A percentile compares a stretch with the other conserved stretches of the same genome.
Conservation (phyloP, 2,113 vertebrate species). For the Tursiops truncatus region DNA sequence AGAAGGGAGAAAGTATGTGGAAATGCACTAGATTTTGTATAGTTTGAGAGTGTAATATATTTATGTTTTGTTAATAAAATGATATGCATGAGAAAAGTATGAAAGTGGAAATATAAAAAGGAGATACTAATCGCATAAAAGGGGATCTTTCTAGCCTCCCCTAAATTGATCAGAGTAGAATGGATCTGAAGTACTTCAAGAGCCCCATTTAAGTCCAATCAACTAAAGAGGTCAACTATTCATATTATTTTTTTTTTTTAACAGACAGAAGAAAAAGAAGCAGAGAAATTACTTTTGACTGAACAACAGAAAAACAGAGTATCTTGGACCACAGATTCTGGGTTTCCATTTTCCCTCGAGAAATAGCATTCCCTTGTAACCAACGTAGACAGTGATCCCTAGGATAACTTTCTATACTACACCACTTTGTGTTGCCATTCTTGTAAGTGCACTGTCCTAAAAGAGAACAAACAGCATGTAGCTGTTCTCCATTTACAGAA, state of each 20-base stretch:
- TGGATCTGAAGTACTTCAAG: not conserved
- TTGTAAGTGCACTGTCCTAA: not conserved
- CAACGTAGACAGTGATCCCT: accelerated
- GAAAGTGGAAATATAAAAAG: not conserved
- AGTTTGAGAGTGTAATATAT: not conserved
- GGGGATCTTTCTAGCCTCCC: not conserved
- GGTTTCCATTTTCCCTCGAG: not conserved
- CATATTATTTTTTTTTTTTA: not conserved
- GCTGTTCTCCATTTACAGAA: slow-evolving; percentile 52
- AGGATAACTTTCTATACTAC: not conserved
- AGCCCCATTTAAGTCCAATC: not conserved
- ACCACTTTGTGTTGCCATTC: not conserved
- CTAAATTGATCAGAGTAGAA: not conserved
- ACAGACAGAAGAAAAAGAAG: not conserved
- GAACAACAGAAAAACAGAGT: not conserved
- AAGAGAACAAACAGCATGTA: not conserved
- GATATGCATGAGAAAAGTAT: not conserved
- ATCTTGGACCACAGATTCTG: not conserved
- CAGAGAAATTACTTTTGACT: not conserved
- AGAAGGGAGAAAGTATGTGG: not conserved
- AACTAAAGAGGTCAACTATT: not conserved
- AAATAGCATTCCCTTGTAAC: not conserved
- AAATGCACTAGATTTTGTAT: not conserved
- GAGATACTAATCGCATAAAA: not conserved
- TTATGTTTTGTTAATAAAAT: not conserved